Percentiles rank a stretch among this genome's conserved stretches.
Conservation (phyloP, 2,797 vertebrate genomes). For the Leptodactylus fallax region DNA sequence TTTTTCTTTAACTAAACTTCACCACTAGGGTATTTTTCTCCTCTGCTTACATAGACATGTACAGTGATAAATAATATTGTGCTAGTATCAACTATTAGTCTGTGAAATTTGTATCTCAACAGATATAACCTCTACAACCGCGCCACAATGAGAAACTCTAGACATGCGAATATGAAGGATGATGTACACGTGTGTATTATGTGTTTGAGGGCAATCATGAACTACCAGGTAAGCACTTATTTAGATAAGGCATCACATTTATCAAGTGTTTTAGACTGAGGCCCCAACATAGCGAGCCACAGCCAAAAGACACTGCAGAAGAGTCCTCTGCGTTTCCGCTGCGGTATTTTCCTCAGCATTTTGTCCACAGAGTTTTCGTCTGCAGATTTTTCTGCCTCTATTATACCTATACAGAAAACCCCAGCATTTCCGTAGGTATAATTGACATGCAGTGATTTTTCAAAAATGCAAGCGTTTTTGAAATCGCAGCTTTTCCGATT, state of each 20-base stretch:
- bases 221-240: constrained; percentile 86
- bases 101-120: constrained; percentile 60
- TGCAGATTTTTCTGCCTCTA: too few species aligned
- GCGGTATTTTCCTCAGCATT: too few species aligned
- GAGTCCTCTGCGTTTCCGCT: too few species aligned
- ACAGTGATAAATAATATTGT: not conserved
- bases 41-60: not conserved
- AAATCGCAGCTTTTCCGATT: too few species aligned
- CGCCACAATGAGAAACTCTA: constrained; percentile 83
- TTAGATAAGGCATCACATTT: not conserved
- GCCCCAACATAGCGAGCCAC: too few species aligned
- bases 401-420: too few species aligned
- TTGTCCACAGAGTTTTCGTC: too few species aligned
- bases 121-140: constrained; percentile 86
- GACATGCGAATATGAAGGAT: constrained; percentile 84
- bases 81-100: not conserved
- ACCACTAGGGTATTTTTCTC: not conserved
- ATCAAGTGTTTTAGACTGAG: too few species aligned
- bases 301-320: too few species aligned
- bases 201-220: constrained; percentile 97
- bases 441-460: too few species aligned
- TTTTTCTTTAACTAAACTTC: not conserved
- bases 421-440: too few species aligned
- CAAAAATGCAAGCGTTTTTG: too few species aligned
- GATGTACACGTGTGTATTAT: constrained; percentile 94